Conservation (phyloP, 1,140 invertebrate genomes). For the Lerema accius region DNA sequence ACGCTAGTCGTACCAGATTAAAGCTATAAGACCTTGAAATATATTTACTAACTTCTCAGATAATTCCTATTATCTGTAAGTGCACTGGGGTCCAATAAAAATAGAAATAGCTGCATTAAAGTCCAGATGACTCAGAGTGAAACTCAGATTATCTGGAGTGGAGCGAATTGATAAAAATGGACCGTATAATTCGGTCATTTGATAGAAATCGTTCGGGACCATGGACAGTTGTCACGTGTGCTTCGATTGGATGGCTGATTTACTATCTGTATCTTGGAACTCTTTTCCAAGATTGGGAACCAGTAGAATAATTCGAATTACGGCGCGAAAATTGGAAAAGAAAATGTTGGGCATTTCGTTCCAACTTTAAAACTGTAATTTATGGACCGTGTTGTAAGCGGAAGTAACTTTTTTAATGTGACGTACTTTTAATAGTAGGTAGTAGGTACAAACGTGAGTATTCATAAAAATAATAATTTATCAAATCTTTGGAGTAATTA, state of each 20-base stretch:
- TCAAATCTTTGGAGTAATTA: no score
- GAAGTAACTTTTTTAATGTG: no score
- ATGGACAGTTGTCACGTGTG: constrained; percentile 32
- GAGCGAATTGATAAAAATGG: constrained; percentile 41
- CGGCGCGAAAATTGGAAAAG: not conserved
- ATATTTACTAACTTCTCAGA: no score
- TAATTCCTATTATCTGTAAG: not conserved
- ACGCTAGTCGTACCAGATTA: no score
- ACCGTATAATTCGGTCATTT: constrained; percentile 45
- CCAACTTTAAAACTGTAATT: not conserved
- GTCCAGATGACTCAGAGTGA: constrained; percentile 36
- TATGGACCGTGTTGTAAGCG: no score
- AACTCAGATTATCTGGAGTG: constrained; percentile 14
- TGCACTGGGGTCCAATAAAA: constrained; percentile 6
- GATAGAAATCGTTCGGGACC: constrained; percentile 38
- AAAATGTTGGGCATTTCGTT: no score
- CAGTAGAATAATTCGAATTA: not conserved
- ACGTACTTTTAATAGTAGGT: no score
- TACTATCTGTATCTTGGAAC: constrained; percentile 17
- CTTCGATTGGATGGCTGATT: constrained; percentile 37
- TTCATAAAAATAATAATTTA: no score
- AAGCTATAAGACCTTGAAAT: no score
- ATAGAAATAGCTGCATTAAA: constrained; percentile 30
- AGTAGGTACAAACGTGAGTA: no score
- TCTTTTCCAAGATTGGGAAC: not conserved